Percentiles rank a stretch among this genome's conserved stretches.
Conservation (phyloP, 2,797 vertebrate genomes). For the Aythya fuligula region DNA sequence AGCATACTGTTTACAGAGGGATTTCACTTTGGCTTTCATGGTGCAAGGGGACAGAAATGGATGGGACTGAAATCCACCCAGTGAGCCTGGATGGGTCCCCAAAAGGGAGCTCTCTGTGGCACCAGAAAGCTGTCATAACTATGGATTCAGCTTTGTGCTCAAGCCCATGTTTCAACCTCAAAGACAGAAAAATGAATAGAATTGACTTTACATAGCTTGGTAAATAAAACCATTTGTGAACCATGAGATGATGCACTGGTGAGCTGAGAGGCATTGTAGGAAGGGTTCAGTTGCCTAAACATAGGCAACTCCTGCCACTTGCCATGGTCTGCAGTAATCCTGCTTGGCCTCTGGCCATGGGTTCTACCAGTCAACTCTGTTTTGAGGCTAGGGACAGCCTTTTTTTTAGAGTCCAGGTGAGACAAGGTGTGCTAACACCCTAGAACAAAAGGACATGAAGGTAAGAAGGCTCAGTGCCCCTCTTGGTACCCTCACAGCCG, state of each 20-base stretch:
- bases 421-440: background rate
- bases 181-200: background rate
- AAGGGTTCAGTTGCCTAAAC: background rate
- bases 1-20: background rate
- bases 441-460: background rate
- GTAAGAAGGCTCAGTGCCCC: background rate
- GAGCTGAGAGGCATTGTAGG: background rate
- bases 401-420: background rate
- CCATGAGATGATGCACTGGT: background rate
- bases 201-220: background rate
- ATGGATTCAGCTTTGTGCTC: background rate
- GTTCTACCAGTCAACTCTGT: background rate
- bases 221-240: background rate
- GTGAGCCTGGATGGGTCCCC: background rate
- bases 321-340: background rate
- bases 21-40: rapidly evolving
- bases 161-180: background rate
- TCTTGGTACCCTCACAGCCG: background rate
- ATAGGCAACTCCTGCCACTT: background rate
- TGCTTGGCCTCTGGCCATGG: background rate
- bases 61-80: background rate
- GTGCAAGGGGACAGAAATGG: background rate
- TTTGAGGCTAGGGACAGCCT: background rate
- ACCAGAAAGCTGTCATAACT: background rate
- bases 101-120: background rate